Conservation (phyloP, 2,888 invertebrate genomes). For the Tetrapedia diversipes region DNA sequence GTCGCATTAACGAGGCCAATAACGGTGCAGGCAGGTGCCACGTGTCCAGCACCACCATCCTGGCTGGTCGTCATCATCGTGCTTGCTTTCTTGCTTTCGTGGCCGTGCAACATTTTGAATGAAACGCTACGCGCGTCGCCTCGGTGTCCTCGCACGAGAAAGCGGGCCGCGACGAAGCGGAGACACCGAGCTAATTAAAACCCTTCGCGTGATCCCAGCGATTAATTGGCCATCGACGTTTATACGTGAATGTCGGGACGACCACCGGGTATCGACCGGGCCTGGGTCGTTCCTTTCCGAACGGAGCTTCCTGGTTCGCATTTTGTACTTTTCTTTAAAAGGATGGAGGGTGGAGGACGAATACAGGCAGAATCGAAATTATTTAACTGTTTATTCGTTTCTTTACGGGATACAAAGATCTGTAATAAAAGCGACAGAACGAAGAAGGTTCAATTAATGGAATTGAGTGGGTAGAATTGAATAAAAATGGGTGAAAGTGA, state of each 20-base stretch:
- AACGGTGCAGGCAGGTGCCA: slow-evolving; percentile 78
- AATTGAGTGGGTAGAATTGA: no score
- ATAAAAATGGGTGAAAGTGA: no score
- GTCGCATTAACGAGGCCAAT: slow-evolving; percentile 75
- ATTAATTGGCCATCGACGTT: slow-evolving; percentile 34
- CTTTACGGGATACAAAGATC: no score
- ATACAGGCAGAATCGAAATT: no score
- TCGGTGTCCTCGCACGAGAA: slow-evolving; percentile 12
- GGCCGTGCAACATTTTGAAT: slow-evolving; percentile 43
- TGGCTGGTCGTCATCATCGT: slow-evolving; percentile 43
- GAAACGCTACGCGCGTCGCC: slow-evolving; percentile 10
- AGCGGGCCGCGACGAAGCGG: slow-evolving; percentile 20
- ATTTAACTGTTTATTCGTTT: no score
- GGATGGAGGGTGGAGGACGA: no score
- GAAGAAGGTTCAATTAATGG: no score
- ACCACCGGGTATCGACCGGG: background rate
- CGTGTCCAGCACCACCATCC: slow-evolving; percentile 50
- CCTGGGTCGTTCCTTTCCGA: background rate
- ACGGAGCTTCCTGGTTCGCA: background rate
- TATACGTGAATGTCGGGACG: background rate
- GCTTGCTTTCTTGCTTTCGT: slow-evolving; percentile 58
- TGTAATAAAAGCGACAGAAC: no score
- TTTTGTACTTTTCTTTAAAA: no score
- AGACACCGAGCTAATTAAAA: slow-evolving; percentile 41
- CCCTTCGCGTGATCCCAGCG: background rate